Conservation (phyloP, 2,113 vertebrate genomes). For the Lota lota region DNA sequence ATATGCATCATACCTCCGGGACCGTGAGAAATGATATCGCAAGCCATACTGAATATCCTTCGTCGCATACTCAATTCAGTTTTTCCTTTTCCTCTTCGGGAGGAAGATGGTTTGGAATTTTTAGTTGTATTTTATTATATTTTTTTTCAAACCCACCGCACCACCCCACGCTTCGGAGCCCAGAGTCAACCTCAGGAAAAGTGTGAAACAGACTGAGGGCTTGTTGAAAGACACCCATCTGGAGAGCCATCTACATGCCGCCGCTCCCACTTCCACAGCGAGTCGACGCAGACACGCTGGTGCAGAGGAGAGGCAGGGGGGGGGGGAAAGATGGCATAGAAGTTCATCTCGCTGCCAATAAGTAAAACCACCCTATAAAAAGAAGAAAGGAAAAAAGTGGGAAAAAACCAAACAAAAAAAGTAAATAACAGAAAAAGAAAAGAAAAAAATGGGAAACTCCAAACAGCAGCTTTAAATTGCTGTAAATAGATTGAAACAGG, state of each 20-base stretch:
- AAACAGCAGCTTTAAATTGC: slow-evolving; percentile 51
- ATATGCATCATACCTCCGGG: slow-evolving; percentile 75
- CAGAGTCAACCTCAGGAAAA: slow-evolving; percentile 53
- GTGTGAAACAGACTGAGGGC: slow-evolving; percentile 56
- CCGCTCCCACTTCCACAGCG: slow-evolving; percentile 36
- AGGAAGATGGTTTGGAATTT: slow-evolving; percentile 37
- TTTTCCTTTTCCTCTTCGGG: slow-evolving; percentile 39
- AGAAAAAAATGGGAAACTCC: slow-evolving; percentile 9
- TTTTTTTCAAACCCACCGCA: slow-evolving; percentile 11
- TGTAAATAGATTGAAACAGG: slow-evolving; percentile 56
- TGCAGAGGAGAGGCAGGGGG: background rate
- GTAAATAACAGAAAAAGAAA: slow-evolving; percentile 5
- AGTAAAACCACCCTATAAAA: slow-evolving; percentile 16
- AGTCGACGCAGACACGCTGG: slow-evolving; percentile 45
- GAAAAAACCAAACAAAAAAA: background rate
- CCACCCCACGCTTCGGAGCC: slow-evolving; percentile 26
- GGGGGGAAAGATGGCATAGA: slow-evolving; percentile 50
- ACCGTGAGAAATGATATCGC: slow-evolving; percentile 62
- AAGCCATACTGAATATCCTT: slow-evolving; percentile 59
- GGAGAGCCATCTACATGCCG: slow-evolving; percentile 56
- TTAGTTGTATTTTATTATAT: too few species aligned
- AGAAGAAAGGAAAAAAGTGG: slow-evolving; percentile 13
- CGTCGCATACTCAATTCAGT: slow-evolving; percentile 68
- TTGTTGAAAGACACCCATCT: slow-evolving; percentile 69
- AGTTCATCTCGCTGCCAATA: slow-evolving; percentile 36